These are phyloP conservation scores for Leptinotarsa texana DNA, from an alignment of 1,140 invertebrate species.

Conservation along the genomic window DNA sequence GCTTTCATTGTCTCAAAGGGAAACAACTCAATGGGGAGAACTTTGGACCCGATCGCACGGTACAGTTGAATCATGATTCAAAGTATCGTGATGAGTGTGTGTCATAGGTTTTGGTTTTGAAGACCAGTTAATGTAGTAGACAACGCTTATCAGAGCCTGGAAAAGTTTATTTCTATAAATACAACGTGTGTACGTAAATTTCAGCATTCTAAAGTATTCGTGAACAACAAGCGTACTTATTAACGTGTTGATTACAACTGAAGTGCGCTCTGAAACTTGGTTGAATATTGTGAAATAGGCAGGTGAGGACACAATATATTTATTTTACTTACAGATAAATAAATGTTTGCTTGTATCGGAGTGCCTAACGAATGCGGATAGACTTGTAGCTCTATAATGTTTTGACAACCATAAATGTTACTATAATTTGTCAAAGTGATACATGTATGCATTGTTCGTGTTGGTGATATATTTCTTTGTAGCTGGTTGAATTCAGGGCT, in stretches of 20 bases:
- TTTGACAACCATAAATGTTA: not conserved
- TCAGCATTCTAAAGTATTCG: not conserved
- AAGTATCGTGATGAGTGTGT: not conserved
- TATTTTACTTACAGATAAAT: not conserved
- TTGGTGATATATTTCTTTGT: too few relatives aligned
- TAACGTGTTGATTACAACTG: not conserved
- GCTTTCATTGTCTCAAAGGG: not conserved
- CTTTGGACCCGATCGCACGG: slow-evolving; percentile 9
- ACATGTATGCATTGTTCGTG: too few relatives aligned
- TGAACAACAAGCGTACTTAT: not conserved
- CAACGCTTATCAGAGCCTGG: not conserved
- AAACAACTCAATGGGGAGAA: not conserved
- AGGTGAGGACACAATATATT: not conserved
- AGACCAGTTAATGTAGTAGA: not conserved
- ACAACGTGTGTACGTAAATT: not conserved
- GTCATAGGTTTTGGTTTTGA: not conserved
- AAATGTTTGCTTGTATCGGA: not conserved
- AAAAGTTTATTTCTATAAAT: not conserved
- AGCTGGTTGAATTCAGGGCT: too few relatives aligned
- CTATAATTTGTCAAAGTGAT: too few relatives aligned
- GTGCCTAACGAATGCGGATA: not conserved
- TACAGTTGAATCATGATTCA: slow-evolving; percentile 22
- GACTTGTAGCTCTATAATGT: not conserved
- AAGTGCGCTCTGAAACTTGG: not conserved
- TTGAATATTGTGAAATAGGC: not conserved